Conservation (phyloP, 2,888 invertebrate genomes). For the Ophioninae sp. region DNA sequence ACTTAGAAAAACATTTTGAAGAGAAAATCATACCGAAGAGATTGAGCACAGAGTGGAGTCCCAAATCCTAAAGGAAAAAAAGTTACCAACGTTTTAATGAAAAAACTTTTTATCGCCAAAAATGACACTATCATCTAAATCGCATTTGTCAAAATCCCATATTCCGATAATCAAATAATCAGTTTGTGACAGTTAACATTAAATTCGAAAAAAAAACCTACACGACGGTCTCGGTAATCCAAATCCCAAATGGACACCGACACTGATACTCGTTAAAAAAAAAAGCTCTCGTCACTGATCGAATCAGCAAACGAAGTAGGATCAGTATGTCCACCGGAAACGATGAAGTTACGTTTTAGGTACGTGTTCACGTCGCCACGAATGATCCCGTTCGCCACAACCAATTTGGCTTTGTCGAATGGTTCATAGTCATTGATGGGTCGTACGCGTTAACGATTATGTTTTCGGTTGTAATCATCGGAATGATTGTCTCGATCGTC, state of each 20-base stretch:
- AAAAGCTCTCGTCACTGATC: conserved; percentile 35
- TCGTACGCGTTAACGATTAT: conserved; percentile 80
- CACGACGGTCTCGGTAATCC: no score
- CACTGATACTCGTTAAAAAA: conserved; percentile 5
- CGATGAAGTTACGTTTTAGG: conserved; percentile 50
- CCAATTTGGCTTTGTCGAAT: conserved; percentile 78
- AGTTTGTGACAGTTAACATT: no score
- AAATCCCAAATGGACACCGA: conserved; percentile 6
- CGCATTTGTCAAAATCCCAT: no score
- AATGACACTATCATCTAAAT: no score
- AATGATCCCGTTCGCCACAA: conserved; percentile 71
- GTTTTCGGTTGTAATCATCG: conserved; percentile 80
- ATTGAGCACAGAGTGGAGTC: no score
- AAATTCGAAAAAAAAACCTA: no score
- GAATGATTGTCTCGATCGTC: conserved; percentile 79
- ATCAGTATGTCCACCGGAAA: not conserved
- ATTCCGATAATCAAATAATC: no score
- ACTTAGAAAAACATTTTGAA: no score
- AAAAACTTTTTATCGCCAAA: no score
- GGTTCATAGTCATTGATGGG: conserved; percentile 79
- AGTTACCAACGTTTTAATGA: no score
- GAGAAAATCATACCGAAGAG: no score
- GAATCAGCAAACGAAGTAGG: conserved; percentile 25
- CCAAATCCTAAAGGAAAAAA: no score
- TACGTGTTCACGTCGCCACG: conserved; percentile 81